Percentiles rank a stretch among this genome's conserved stretches.
These are phyloP conservation scores for Bombyx mandarina DNA, from an alignment of 1,140 invertebrate genomes.

Conservation along the genomic window DNA sequence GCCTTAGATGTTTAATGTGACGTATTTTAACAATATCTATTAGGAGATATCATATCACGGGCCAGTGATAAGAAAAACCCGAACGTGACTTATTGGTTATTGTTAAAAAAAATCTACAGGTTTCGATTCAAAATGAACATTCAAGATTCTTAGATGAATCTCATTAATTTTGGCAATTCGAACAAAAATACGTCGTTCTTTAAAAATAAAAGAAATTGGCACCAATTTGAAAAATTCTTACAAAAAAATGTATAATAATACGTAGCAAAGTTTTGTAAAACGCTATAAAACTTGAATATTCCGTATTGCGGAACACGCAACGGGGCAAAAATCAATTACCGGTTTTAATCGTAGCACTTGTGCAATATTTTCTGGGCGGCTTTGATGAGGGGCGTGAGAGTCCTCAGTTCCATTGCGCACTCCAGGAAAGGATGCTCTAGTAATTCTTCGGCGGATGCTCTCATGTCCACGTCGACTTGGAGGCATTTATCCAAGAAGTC, in stretches of 20 bases:
- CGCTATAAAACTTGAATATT: constrained; percentile 26
- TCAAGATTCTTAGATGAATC: too few relatives aligned
- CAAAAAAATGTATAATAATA: constrained; percentile 1
- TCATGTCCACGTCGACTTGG: constrained; percentile 91
- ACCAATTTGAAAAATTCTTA: constrained; percentile 10
- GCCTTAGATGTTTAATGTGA: too few relatives aligned
- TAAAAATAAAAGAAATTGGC: constrained; percentile 20
- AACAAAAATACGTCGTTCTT: too few relatives aligned
- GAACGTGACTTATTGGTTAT: too few relatives aligned
- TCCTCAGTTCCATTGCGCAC: constrained; percentile 86
- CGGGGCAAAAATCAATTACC: constrained; percentile 25
- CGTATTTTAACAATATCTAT: too few relatives aligned
- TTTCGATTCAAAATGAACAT: too few relatives aligned
- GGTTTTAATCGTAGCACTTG: constrained; percentile 70
- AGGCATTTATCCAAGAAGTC: constrained; percentile 93
- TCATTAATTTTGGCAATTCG: too few relatives aligned
- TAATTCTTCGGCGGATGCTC: constrained; percentile 88
- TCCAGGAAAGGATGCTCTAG: constrained; percentile 91
- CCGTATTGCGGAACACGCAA: constrained; percentile 12
- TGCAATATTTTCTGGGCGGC: constrained; percentile 87
- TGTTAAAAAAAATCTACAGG: too few relatives aligned
- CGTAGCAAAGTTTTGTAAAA: constrained; percentile 24
- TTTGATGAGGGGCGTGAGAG: constrained; percentile 91
- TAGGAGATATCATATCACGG: too few relatives aligned
- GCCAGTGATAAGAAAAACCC: too few relatives aligned